phyloP scores from a whole-genome alignment of 2,113 vertebrate species.

The Petroica traversi region DNA sequence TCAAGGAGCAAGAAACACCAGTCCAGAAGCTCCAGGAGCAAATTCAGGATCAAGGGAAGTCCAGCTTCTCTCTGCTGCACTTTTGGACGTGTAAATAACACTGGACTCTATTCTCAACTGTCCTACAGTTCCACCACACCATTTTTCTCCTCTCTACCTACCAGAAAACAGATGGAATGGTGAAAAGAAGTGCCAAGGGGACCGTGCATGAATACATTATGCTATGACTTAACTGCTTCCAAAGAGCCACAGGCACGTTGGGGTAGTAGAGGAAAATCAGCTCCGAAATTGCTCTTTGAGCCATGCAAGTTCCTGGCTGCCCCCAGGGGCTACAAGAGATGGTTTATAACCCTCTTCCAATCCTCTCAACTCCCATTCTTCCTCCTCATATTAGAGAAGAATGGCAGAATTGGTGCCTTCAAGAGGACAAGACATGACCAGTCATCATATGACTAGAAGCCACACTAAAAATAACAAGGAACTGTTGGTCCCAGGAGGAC shows the following conservation, averaged over 20 bases:
- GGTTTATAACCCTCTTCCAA: neutral
- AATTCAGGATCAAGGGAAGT: neutral
- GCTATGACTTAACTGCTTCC: neutral
- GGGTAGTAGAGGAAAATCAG: neutral
- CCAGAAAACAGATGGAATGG: neutral
- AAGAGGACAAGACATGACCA: neutral
- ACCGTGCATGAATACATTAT: neutral
- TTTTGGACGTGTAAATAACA: neutral
- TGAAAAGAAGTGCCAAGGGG: neutral
- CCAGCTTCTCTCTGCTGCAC: neutral
- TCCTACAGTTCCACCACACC: neutral
- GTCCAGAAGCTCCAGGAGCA: neutral
- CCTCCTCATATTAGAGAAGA: fast-evolving
- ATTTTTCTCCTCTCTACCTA: neutral
- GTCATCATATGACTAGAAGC: neutral
- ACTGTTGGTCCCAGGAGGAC: neutral
- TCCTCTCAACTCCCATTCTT: neutral
- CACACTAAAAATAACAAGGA: neutral
- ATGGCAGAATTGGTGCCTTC: neutral
- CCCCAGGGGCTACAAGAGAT: neutral
- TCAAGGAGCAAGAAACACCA: neutral
- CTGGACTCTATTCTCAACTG: neutral
- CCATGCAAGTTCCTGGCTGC: neutral
- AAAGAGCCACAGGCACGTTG: neutral
- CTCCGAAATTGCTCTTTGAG: neutral